Conservation (phyloP, 2,797 vertebrate genomes). For the Kryptopterus vitreolus region DNA sequence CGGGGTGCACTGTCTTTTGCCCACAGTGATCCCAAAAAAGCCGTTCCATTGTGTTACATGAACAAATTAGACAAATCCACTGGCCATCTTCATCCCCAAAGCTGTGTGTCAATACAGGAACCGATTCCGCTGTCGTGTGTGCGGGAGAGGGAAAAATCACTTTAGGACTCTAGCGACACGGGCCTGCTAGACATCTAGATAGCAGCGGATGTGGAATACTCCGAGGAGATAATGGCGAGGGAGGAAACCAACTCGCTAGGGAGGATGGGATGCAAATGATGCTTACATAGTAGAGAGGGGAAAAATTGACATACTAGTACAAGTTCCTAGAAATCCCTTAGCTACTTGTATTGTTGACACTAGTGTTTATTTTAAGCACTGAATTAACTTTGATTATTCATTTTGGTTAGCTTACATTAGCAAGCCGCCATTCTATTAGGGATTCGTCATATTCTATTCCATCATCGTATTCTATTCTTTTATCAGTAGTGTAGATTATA, state of each 20-base stretch:
- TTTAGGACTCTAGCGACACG: background rate
- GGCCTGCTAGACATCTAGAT: background rate
- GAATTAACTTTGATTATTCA: background rate
- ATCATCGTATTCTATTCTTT: no score
- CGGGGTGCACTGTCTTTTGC: no score
- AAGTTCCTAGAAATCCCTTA: background rate
- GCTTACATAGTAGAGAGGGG: background rate
- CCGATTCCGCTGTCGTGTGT: background rate
- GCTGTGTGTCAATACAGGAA: background rate
- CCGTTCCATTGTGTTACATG: background rate
- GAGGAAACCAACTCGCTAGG: background rate
- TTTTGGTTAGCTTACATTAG: background rate
- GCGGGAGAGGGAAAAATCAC: background rate
- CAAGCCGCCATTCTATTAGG: no score
- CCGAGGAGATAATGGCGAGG: background rate
- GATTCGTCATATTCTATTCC: no score
- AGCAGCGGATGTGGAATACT: background rate
- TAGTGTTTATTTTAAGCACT: background rate
- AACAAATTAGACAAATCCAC: background rate
- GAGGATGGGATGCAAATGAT: background rate
- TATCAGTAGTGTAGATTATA: background rate
- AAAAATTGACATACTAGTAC: background rate
- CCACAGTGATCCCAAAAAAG: no score
- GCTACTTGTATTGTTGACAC: background rate
- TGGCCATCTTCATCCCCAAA: background rate